Evolutionary conservation across 1,140 invertebrate species (phyloP).

Genomic region (Apis laboriosa): DNA sequence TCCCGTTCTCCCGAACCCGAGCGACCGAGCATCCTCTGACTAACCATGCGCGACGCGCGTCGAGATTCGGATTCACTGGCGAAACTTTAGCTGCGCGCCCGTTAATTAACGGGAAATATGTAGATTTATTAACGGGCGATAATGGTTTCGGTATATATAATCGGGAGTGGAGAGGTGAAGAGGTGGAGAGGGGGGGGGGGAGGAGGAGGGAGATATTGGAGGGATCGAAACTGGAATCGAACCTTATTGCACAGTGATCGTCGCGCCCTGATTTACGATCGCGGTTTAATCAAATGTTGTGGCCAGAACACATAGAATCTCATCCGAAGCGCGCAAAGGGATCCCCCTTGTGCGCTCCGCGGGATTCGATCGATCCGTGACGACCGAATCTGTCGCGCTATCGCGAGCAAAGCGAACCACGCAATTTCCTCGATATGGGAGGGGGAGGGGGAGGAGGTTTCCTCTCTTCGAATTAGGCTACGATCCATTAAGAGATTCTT

Average conservation of each 20-base stretch:
- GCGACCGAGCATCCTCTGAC: constrained; percentile 48
- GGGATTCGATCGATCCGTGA: no score
- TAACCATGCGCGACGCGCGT: constrained; percentile 38
- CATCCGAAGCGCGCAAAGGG: background rate
- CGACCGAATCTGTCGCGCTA: no score
- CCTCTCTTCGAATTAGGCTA: constrained; percentile 55
- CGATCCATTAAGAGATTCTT: constrained; percentile 62
- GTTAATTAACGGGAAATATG: constrained; percentile 52
- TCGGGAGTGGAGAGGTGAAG: no score
- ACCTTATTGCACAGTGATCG: background rate
- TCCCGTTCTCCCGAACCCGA: constrained; percentile 52
- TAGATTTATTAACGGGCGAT: constrained; percentile 40
- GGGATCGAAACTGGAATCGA: background rate
- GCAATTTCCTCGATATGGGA: constrained; percentile 9
- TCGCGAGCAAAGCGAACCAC: background rate
- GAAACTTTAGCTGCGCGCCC: constrained; percentile 21
- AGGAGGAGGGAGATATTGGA: no score
- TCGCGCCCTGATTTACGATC: background rate
- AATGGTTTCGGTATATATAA: background rate
- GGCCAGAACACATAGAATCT: background rate
- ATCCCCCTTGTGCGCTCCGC: no score
- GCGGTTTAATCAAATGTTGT: background rate
- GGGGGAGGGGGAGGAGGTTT: background rate
- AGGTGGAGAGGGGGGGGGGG: no score
- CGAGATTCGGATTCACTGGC: constrained; percentile 25